Evolutionary conservation across 1,140 invertebrate species (phyloP), one percentile per base, ranked within the genome.

Genomic region (Bombus polaris): DNA sequence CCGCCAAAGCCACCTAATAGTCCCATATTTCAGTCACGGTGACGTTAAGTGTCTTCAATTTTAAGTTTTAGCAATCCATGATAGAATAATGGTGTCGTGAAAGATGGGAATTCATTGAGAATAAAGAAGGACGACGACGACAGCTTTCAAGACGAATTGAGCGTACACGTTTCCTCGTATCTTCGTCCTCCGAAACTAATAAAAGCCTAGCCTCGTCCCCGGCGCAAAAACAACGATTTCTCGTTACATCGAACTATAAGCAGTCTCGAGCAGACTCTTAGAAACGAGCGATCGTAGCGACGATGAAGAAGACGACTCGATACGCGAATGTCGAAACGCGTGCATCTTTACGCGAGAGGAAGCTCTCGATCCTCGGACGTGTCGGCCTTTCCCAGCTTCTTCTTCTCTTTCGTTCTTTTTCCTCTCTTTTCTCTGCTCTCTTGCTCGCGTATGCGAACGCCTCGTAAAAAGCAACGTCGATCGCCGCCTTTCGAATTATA

Each of bases 401-500:
- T 53, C 68, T 42, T 72, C 68, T 35, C 32, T 42, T 71, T 62
- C 32, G 1, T 8, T 44, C 53, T 2, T 76, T n/a, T 74, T 28
- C 75, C 22, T 70, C 22, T 74, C 39, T 72, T 10, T 42, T 42
- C 13, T 18, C 2, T 71, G 25, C 32, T 28, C 25, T 6, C 25
- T 18, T n/a, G 9, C 32, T 8, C 32, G 57, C 44, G 53, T 32
- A 70, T 47, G 42, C 68, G 70, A 57, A 25, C 53, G n/a, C 37
- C 35, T 71, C 72, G 62, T 44, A 47, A 62, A 80, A 83, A 82
- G 79, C 75, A 47, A 62, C 87, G 72, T 66, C 66, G 74, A 85
- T 85, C 77, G 86, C 65, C 37, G 76, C 85, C 87, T 88, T 88
- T 88, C 83, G 84, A 88, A 88, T 88, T 86, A 81, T 88, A 88